Evolutionary conservation across 1,140 invertebrate species (phyloP).

Genomic region (Branchinecta lindahli): DNA sequence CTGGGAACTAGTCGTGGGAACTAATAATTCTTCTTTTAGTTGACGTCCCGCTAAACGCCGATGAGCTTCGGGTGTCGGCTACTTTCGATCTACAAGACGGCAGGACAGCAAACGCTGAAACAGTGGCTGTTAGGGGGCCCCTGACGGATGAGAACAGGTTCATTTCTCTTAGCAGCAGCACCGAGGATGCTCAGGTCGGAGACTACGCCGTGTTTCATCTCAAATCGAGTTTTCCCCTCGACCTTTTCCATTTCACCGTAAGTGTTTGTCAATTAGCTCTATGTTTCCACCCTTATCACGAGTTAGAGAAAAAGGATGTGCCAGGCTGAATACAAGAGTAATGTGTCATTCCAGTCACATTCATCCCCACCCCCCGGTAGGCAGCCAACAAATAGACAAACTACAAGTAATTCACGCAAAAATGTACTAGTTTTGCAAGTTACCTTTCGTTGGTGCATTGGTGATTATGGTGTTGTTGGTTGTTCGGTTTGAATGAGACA

Average conservation of each 20-base stretch:
- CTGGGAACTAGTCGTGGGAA: constrained; percentile 13
- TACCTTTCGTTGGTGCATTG: too few species aligned
- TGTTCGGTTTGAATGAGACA: too few species aligned
- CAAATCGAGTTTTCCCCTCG: constrained; percentile 32
- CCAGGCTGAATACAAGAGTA: too few species aligned
- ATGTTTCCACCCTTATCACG: background rate
- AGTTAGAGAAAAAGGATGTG: too few species aligned
- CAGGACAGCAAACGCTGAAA: constrained; percentile 24
- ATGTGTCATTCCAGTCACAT: too few species aligned
- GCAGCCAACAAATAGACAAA: too few species aligned
- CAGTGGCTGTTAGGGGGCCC: constrained; percentile 25
- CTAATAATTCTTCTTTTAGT: constrained; percentile 29
- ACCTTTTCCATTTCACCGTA: constrained; percentile 36
- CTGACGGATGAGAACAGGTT: constrained; percentile 27
- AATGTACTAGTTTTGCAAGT: too few species aligned
- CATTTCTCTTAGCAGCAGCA: constrained; percentile 31
- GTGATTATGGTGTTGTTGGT: too few species aligned
- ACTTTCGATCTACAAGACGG: constrained; percentile 28
- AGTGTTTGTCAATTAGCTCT: constrained; percentile 20
- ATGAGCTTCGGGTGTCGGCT: constrained; percentile 27
- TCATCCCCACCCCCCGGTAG: too few species aligned
- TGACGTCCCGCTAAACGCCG: constrained; percentile 28
- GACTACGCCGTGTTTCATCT: constrained; percentile 38
- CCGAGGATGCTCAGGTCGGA: constrained; percentile 27
- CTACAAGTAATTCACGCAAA: too few species aligned